Evolutionary conservation across 1,140 invertebrate species (phyloP).

Genomic region (Lethocerus indicus): DNA sequence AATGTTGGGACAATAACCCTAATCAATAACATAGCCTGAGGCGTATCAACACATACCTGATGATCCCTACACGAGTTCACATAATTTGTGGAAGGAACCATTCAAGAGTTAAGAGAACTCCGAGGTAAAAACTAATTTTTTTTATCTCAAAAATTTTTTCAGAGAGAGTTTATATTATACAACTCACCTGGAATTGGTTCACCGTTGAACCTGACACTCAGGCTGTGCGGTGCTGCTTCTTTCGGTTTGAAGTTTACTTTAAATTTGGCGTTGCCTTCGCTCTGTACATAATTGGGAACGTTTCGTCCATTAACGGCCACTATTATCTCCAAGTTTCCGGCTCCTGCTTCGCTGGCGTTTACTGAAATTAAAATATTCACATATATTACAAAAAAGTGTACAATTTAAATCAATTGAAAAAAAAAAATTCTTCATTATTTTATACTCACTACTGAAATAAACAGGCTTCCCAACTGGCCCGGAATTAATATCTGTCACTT

Average conservation of each 20-base stretch:
- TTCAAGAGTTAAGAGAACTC: too few species aligned
- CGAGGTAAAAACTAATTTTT: too few species aligned
- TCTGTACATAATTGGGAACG: slow-evolving; percentile 96
- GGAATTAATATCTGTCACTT: slow-evolving; percentile 75
- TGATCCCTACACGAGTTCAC: too few species aligned
- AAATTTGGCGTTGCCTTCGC: slow-evolving; percentile 91
- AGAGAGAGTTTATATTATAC: too few species aligned
- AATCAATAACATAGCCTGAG: too few species aligned
- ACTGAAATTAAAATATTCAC: slow-evolving; percentile 30
- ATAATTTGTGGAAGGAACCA: too few species aligned
- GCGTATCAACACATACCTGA: too few species aligned
- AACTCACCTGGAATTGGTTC: slow-evolving; percentile 67
- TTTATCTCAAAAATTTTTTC: too few species aligned
- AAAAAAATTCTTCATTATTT: background rate
- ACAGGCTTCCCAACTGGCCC: slow-evolving; percentile 82
- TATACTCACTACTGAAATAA: slow-evolving; percentile 74
- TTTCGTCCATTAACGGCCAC: slow-evolving; percentile 94
- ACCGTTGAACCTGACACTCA: slow-evolving; percentile 91
- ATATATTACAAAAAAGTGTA: background rate
- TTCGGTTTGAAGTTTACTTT: slow-evolving; percentile 93
- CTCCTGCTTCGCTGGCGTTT: slow-evolving; percentile 65
- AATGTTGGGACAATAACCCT: too few species aligned
- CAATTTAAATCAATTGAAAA: background rate
- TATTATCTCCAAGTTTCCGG: slow-evolving; percentile 94
- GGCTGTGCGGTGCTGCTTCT: slow-evolving; percentile 68